Evolutionary conservation across 2,113 vertebrate species (phyloP).

Genomic region (Mus pahari): DNA sequence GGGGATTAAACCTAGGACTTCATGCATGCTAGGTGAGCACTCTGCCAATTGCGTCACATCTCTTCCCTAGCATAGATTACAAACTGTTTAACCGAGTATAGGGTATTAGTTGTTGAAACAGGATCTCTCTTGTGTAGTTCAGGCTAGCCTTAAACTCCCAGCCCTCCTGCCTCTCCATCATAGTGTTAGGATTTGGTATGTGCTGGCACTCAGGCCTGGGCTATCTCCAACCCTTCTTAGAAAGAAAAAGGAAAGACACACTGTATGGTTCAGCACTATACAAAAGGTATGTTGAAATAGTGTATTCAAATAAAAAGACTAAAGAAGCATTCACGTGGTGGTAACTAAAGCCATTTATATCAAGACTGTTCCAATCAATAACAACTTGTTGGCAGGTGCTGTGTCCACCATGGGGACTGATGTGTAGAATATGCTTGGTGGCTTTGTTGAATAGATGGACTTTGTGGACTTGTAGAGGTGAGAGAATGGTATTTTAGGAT

Average conservation of each 20-base stretch:
- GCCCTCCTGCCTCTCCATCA: not conserved
- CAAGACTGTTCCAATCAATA: not conserved
- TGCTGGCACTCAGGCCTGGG: not conserved
- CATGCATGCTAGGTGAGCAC: not conserved
- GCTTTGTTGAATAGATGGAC: not conserved
- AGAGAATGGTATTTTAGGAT: not conserved
- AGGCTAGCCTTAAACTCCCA: not conserved
- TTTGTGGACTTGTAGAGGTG: not conserved
- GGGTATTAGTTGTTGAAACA: not conserved
- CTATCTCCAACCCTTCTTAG: not conserved
- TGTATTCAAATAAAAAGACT: not conserved
- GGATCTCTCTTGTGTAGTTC: not conserved
- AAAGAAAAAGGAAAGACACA: not conserved
- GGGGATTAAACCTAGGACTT: not conserved
- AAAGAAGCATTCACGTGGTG: conserved; percentile 10
- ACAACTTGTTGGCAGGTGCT: not conserved
- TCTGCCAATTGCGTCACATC: not conserved
- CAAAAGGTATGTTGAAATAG: conserved; percentile 9
- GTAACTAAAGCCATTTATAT: conserved; percentile 2
- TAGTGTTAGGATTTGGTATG: not conserved
- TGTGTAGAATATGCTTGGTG: not conserved
- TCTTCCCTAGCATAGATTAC: not conserved
- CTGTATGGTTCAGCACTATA: not conserved
- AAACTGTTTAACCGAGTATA: conserved; percentile 11
- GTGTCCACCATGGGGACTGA: not conserved